phyloP scores from a whole-genome alignment of 2,888 invertebrate genomes.

The Gari tellinella region DNA sequence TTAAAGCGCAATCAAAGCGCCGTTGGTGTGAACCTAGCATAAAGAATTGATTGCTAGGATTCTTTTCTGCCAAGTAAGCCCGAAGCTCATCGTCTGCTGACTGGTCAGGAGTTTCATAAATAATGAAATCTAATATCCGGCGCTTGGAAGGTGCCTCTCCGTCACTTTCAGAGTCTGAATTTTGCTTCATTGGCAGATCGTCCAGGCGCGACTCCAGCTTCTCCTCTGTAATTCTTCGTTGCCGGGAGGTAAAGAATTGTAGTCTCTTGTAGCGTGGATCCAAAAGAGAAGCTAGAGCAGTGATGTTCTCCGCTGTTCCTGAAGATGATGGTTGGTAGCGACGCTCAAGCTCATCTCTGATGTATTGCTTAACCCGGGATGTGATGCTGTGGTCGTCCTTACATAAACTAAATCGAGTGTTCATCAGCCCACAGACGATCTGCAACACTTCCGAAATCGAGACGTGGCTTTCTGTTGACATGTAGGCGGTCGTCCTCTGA shows the following conservation, averaged over 20 bases:
- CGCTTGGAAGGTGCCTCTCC: too few relatives aligned
- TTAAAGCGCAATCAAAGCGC: too few relatives aligned
- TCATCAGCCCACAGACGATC: conserved; percentile 19
- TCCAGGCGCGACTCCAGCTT: conserved; percentile 14
- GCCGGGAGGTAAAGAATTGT: conserved; percentile 16
- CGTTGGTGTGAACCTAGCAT: too few relatives aligned
- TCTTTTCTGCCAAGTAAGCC: too few relatives aligned
- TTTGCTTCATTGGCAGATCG: conserved; percentile 13
- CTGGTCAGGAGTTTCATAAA: too few relatives aligned
- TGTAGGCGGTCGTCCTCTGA: conserved; percentile 18
- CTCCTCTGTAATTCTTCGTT: conserved; percentile 10
- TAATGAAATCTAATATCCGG: too few relatives aligned
- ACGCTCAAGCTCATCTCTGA: neutral
- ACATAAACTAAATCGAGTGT: neutral
- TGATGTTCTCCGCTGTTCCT: conserved; percentile 1
- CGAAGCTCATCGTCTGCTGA: too few relatives aligned
- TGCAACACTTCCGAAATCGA: conserved; percentile 14
- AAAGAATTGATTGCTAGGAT: too few relatives aligned
- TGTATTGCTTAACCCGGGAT: conserved; percentile 4
- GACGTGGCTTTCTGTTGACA: conserved; percentile 22
- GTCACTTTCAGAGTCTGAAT: too few relatives aligned
- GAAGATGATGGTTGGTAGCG: neutral
- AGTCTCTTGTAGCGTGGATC: conserved; percentile 25
- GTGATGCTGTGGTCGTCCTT: conserved; percentile 2
- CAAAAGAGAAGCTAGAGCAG: conserved; percentile 19